Conservation (phyloP, 2,113 vertebrate genomes). For the Ammodramus savannarum region DNA sequence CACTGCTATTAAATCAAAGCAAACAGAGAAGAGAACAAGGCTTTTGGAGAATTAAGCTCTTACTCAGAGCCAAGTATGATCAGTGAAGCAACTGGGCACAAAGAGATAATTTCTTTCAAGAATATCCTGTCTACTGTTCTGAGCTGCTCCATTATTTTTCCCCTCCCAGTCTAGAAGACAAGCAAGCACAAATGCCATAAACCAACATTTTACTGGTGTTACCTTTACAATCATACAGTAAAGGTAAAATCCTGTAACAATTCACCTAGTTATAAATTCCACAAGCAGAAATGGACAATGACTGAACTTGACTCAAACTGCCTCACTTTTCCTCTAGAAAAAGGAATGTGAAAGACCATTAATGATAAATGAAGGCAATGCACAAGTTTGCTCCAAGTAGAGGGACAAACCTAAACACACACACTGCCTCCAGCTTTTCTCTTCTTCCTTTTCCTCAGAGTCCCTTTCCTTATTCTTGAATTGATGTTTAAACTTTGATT, state of each 20-base stretch:
- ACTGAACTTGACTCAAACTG: conserved; percentile 58
- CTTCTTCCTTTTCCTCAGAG: neutral
- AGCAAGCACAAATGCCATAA: neutral
- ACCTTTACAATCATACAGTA: conserved; percentile 58
- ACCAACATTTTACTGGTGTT: neutral
- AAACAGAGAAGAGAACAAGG: neutral
- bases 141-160: neutral
- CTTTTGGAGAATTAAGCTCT: neutral
- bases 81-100: neutral
- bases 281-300: conserved; percentile 57
- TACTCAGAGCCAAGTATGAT: neutral
- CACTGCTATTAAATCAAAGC: neutral
- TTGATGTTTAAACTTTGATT: neutral
- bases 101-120: neutral
- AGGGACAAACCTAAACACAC: neutral
- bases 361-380: conserved; percentile 42
- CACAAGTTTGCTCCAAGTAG: neutral
- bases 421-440: neutral
- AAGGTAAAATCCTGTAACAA: conserved; percentile 45
- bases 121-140: neutral
- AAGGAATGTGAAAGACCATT: conserved; percentile 60
- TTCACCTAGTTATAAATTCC: conserved; percentile 47
- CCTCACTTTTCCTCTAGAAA: conserved; percentile 57
- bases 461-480: neutral
- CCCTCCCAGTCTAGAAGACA: neutral